Conservation (phyloP, 92 coral and sea anemone species). For the Phenganax subtilis region DNA sequence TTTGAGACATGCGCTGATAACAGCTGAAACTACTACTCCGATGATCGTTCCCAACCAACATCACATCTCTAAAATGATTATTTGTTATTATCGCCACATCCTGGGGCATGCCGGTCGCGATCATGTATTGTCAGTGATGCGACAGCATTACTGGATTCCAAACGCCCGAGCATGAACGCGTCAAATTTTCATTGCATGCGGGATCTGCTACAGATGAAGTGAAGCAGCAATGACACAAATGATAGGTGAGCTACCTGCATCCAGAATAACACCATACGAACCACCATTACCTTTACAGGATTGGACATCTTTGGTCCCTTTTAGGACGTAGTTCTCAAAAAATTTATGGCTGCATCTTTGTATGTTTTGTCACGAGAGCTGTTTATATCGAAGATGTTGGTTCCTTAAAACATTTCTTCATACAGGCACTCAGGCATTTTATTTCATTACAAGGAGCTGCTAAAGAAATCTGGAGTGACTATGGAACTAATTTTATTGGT, state of each 20-base stretch:
- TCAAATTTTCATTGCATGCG: neutral
- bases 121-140: constrained; percentile 16
- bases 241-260: constrained; percentile 24
- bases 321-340: constrained; percentile 33
- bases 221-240: constrained; percentile 21
- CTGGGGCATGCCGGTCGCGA: constrained; percentile 33
- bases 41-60: constrained; percentile 43
- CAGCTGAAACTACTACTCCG: constrained; percentile 35
- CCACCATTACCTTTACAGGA: constrained; percentile 35
- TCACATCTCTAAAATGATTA: constrained; percentile 23
- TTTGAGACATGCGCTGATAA: constrained; percentile 35
- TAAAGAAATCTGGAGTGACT: constrained; percentile 29
- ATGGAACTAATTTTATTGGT: constrained; percentile 46
- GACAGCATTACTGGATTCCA: constrained; percentile 23
- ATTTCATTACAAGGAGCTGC: constrained; percentile 24
- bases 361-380: constrained; percentile 45
- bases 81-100: constrained; percentile 35
- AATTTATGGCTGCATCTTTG: constrained; percentile 58
- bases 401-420: constrained; percentile 47
- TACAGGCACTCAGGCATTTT: constrained; percentile 44
- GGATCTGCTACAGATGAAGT: neutral
- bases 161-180: constrained; percentile 24
- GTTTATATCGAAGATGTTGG: constrained; percentile 59
- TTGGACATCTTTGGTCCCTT: constrained; percentile 40
- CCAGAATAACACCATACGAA: constrained; percentile 37